These are phyloP conservation scores for Zosterops japonicus DNA, from an alignment of 2,113 vertebrate genomes.

Conservation along the genomic window DNA sequence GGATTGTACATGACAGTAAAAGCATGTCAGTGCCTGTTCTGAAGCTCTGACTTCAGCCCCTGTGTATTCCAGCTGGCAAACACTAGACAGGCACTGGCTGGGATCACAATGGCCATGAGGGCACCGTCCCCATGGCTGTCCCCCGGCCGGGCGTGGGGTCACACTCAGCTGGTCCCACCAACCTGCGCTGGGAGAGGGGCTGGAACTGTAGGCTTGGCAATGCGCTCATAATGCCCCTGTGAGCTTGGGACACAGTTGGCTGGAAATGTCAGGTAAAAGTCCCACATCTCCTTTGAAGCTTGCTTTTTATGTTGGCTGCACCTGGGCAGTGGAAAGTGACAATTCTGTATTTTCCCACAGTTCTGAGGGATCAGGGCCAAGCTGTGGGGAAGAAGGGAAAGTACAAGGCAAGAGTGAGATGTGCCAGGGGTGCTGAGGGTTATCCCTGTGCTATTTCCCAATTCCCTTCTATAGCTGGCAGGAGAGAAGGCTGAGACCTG, in stretches of 20 bases:
- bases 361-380: background rate
- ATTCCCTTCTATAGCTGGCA: background rate
- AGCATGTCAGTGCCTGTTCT: background rate
- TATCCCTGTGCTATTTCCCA: background rate
- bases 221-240: background rate
- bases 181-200: background rate
- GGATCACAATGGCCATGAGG: background rate
- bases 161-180: fast-evolving
- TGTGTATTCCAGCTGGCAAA: background rate
- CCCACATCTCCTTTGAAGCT: background rate
- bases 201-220: background rate
- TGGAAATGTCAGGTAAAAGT: background rate
- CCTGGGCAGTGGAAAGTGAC: background rate
- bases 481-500: background rate
- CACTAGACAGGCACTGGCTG: background rate
- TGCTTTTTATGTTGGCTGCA: fast-evolving
- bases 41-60: background rate
- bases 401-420: background rate
- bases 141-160: background rate
- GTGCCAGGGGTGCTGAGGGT: background rate
- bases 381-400: background rate
- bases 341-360: background rate
- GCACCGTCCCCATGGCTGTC: background rate
- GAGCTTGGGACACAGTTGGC: background rate
- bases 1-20: background rate